These are phyloP conservation scores for Saturnia pavonia DNA, from an alignment of 2,888 invertebrate genomes.

Conservation along the genomic window DNA sequence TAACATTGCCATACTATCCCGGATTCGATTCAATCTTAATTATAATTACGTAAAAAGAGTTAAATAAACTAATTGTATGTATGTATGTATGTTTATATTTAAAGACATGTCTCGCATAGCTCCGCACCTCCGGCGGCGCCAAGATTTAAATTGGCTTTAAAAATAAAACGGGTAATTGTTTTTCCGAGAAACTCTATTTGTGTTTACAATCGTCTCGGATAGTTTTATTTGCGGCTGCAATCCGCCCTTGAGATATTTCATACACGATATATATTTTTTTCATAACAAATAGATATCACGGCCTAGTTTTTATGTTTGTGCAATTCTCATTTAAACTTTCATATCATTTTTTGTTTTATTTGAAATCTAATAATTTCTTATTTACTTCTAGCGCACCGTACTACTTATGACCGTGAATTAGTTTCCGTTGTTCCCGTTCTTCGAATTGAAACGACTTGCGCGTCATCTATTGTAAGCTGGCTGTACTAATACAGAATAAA, in stretches of 20 bases:
- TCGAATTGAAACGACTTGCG: no score
- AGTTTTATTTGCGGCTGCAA: constrained; percentile 39
- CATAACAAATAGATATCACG: constrained; percentile 7
- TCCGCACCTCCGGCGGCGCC: constrained; percentile 17
- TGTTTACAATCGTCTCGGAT: constrained; percentile 49
- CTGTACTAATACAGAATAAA: no score
- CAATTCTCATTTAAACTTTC: no score
- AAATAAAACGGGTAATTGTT: constrained; percentile 48
- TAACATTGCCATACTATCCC: no score
- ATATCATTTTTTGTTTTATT: no score
- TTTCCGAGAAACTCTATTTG: constrained; percentile 62
- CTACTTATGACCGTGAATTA: no score
- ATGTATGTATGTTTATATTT: constrained; percentile 29
- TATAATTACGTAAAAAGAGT: no score
- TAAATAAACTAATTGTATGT: neutral
- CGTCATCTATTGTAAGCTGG: no score
- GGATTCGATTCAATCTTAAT: no score
- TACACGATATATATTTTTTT: constrained; percentile 22
- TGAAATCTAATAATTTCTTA: no score
- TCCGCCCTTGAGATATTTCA: constrained; percentile 44
- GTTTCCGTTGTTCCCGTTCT: no score
- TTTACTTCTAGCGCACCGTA: no score
- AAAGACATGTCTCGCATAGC: neutral
- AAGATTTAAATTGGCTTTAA: constrained; percentile 32
- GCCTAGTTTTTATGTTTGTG: neutral